These are phyloP conservation scores for Lithophane ornitopus DNA, from an alignment of 2,888 invertebrate genomes.

Conservation along the genomic window DNA sequence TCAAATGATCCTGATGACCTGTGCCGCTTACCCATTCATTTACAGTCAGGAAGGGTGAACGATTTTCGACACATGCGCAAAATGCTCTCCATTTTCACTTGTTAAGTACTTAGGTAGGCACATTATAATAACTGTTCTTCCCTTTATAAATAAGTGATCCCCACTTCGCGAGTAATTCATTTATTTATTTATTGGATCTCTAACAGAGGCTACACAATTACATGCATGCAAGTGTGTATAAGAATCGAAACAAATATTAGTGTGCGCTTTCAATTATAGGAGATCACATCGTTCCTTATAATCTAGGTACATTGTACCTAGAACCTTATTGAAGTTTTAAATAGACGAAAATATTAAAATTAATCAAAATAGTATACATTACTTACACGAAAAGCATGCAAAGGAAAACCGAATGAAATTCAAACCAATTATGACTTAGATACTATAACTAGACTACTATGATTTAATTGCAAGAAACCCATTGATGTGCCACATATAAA, in stretches of 20 bases:
- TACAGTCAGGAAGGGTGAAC: constrained; percentile 14
- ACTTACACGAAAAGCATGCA: not conserved
- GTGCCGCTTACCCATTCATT: constrained; percentile 15
- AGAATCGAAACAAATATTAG: not conserved
- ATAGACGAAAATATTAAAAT: not conserved
- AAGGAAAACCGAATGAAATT: not conserved
- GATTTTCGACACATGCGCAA: constrained; percentile 30
- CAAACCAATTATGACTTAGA: not conserved
- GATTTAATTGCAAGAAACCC: not conserved
- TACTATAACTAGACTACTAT: no score
- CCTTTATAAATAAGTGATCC: not conserved
- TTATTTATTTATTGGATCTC: not conserved
- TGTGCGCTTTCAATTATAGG: not conserved
- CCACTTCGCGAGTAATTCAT: not conserved
- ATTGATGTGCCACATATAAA: not conserved
- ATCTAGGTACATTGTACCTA: not conserved
- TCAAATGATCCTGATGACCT: constrained; percentile 24
- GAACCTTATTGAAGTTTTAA: no score
- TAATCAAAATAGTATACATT: not conserved
- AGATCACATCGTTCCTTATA: not conserved
- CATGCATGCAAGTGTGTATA: not conserved
- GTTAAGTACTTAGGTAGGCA: constrained; percentile 19
- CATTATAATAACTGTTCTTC: constrained; percentile 14
- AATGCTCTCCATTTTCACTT: constrained; percentile 29
- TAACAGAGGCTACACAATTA: not conserved